phyloP scores from a whole-genome alignment of 2,888 invertebrate species.

The Agrilus mali region DNA sequence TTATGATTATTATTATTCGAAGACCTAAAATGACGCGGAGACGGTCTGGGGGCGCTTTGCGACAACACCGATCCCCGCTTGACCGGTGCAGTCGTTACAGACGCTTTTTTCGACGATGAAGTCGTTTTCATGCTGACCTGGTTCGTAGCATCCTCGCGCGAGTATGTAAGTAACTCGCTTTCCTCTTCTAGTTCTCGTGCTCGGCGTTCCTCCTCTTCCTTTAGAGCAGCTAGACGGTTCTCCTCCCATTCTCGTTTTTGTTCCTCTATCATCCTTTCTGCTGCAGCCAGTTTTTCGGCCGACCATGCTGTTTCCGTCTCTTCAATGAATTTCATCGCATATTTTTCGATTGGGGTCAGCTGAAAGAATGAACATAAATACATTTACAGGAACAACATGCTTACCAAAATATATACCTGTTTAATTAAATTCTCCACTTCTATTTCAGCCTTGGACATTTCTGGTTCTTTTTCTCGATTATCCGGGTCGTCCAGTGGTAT shows the following conservation, averaged over 20 bases:
- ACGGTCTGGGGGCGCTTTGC: no score
- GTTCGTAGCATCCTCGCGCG: conserved; percentile 65
- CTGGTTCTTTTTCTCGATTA: conserved; percentile 33
- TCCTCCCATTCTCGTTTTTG: conserved; percentile 83
- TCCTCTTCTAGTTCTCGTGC: conserved; percentile 44
- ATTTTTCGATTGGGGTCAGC: conserved; percentile 88
- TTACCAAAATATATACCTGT: conserved; percentile 39
- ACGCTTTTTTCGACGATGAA: conserved; percentile 5
- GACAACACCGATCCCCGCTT: no score
- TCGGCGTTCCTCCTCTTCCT: conserved; percentile 51
- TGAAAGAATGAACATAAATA: conserved; percentile 32
- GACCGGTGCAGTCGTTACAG: no score
- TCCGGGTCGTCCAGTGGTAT: conserved; percentile 71
- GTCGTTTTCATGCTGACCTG: conserved; percentile 58
- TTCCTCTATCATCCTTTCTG: conserved; percentile 77
- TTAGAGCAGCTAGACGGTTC: conserved; percentile 59
- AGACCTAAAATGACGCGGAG: no score
- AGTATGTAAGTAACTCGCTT: conserved; percentile 59
- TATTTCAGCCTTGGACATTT: conserved; percentile 58
- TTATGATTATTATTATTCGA: no score
- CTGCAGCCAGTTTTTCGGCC: conserved; percentile 76
- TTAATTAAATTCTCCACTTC: conserved; percentile 59
- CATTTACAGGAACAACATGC: not conserved
- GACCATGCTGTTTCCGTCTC: conserved; percentile 66
- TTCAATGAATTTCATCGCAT: conserved; percentile 90